Evolutionary conservation across 2,888 invertebrate genomes (phyloP), one percentile per base, ranked within the genome.

Genomic region (Palloptera scutellata): DNA sequence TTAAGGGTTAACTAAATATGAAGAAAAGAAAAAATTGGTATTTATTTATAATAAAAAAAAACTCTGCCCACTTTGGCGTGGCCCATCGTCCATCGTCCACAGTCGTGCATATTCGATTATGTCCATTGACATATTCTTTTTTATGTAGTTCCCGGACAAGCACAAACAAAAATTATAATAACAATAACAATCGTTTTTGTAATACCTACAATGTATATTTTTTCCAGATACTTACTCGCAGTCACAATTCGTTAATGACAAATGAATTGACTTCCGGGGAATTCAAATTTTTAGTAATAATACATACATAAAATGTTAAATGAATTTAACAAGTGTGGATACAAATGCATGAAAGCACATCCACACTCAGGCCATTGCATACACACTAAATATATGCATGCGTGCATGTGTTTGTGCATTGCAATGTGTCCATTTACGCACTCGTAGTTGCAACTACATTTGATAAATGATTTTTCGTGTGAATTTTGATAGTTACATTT

Each of bases 211-310:
- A 4, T 15, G 1, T 5, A 4, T 15, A 8, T 17, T 17, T 12
- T 54, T 15, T 17, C 54, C 19, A 19, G n/a, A 17, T 17, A 54
- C 15, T 48, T 17, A 54, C 15, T 48, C 15, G 43, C 5, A 10
- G 8, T 59, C 40, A 12, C 30, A 30, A 30, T 30, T 13, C n/a
- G 20, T 30, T 53, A 62, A 63, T 60, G 66, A 69, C 66, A 66
- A 69, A 66, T 66, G 69, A 63, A 53, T 54, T 55, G 58, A 59
- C 65, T 65, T 68, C 61, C 62, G 66, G 58, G 59, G 61, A 54
- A 30, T 30, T 30, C 30, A 30, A 30, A 30, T 30, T 30, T 30
- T 30, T 30, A 30, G 30, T 30, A 4, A 30, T 30, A 4, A 30
- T 30, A 6, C 6, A 30, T 30, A 30, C 30, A 30, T 30, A 30